A percentile compares a stretch with the other conserved stretches of the same genome.
Conservation (phyloP, 2,888 invertebrate genomes). For the Nephrocerus scutellatus region DNA sequence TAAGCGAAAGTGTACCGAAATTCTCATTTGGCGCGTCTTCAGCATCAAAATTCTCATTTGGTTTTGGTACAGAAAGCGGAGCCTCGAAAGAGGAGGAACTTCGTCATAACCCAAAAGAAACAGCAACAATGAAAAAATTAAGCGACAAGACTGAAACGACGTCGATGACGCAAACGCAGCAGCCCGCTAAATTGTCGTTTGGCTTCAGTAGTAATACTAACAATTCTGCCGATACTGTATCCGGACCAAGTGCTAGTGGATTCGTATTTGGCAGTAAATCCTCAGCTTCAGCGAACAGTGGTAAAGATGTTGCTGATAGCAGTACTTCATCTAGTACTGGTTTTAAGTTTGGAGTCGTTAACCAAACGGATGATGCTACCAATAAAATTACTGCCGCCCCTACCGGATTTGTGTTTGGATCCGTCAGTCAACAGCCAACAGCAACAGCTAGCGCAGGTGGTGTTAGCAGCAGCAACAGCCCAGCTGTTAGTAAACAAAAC, state of each 20-base stretch:
- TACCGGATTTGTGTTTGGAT: conserved; percentile 21
- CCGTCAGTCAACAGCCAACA: background rate
- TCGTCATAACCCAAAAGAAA: conserved; percentile 14
- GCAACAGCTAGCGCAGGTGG: background rate
- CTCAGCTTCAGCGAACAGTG: background rate
- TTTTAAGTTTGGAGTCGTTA: conserved; percentile 25
- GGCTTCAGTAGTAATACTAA: conserved; percentile 10
- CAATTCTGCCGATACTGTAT: conserved; percentile 4
- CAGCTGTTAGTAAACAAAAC: background rate
- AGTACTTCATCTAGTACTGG: conserved; percentile 14
- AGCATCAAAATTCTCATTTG: conserved; percentile 39
- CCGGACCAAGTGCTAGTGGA: background rate
- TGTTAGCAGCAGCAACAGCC: conserved; percentile 1
- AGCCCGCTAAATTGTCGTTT: conserved; percentile 11
- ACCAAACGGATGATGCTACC: conserved; percentile 12
- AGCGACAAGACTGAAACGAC: conserved; percentile 15
- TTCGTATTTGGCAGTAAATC: conserved; percentile 17
- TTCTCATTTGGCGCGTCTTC: conserved; percentile 37
- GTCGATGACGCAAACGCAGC: conserved; percentile 14
- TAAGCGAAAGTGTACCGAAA: conserved; percentile 25
- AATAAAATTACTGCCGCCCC: conserved; percentile 11
- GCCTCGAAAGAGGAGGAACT: conserved; percentile 28
- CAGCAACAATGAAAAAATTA: conserved; percentile 4
- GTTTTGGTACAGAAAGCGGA: conserved; percentile 29
- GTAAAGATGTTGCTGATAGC: conserved; percentile 23